Conservation (phyloP, 1,140 invertebrate species). For the Brachionus paranguensis region DNA sequence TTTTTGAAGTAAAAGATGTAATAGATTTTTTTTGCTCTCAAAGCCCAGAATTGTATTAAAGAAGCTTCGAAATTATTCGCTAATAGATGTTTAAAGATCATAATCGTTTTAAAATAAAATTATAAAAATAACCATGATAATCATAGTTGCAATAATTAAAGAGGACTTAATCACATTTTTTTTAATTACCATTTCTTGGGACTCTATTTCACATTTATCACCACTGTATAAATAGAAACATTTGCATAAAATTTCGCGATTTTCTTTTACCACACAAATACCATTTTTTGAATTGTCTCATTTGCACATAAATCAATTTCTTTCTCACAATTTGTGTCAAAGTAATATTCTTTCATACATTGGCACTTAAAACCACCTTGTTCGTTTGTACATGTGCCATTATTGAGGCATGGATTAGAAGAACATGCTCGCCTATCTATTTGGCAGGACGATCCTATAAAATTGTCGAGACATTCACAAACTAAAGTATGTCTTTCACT, state of each 20-base stretch:
- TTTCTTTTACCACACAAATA: background rate
- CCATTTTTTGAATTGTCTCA: slow-evolving; percentile 5
- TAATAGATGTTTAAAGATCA: too few species aligned
- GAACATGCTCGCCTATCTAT: slow-evolving; percentile 31
- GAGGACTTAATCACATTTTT: background rate
- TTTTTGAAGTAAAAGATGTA: too few species aligned
- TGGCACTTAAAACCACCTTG: background rate
- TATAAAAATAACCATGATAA: background rate
- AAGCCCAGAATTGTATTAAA: too few species aligned
- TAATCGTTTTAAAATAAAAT: background rate
- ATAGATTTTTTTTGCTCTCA: too few species aligned
- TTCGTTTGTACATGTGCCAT: background rate
- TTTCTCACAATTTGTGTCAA: background rate
- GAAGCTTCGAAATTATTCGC: too few species aligned
- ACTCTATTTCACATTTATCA: slow-evolving; percentile 6
- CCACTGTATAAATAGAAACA: background rate
- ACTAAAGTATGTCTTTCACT: slow-evolving; percentile 39
- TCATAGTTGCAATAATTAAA: background rate
- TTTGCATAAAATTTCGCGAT: background rate
- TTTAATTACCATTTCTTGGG: background rate
- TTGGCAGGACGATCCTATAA: background rate
- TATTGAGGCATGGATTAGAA: slow-evolving; percentile 40
- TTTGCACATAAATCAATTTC: background rate
- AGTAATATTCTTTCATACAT: background rate
- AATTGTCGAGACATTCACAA: slow-evolving; percentile 45